Percentiles rank a stretch among this genome's conserved stretches.
Conservation (phyloP, 2,888 invertebrate genomes). For the Drosophila paracracens region DNA sequence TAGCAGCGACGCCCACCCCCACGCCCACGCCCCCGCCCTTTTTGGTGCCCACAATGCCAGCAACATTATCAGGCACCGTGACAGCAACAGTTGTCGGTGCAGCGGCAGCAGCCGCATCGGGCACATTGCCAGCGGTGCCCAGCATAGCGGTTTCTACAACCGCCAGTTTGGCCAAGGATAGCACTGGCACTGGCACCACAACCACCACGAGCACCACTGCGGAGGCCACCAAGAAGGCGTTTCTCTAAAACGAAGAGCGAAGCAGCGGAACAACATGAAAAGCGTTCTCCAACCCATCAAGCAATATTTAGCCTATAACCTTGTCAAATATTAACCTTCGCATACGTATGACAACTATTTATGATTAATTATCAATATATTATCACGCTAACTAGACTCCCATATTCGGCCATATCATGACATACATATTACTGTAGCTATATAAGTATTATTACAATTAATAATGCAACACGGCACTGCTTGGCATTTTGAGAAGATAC, state of each 20-base stretch:
- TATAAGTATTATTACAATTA: conserved; percentile 63
- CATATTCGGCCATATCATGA: conserved; percentile 71
- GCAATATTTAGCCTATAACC: conserved; percentile 62
- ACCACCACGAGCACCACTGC: conserved; percentile 53
- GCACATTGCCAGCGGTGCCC: conserved; percentile 50
- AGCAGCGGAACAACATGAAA: background rate
- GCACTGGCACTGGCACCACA: conserved; percentile 48
- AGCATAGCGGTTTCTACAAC: conserved; percentile 74
- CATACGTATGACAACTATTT: conserved; percentile 49
- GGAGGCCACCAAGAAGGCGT: conserved; percentile 69
- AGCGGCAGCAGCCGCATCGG: conserved; percentile 44
- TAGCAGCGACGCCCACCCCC: conserved; percentile 69
- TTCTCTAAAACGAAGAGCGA: conserved; percentile 53
- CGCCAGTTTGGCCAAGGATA: conserved; percentile 63
- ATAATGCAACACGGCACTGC: conserved; percentile 54
- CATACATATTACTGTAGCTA: conserved; percentile 70
- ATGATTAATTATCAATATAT: conserved; percentile 29
- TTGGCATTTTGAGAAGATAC: conserved; percentile 44
- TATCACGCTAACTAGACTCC: conserved; percentile 54
- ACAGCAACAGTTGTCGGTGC: conserved; percentile 46
- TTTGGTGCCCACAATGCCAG: conserved; percentile 16
- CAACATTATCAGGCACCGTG: conserved; percentile 16
- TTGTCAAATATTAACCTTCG: conserved; percentile 57
- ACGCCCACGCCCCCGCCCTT: conserved; percentile 47
- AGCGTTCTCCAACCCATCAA: conserved; percentile 37